Evolutionary conservation across 2,113 vertebrate species (phyloP).

Genomic region (Mobula hypostoma): DNA sequence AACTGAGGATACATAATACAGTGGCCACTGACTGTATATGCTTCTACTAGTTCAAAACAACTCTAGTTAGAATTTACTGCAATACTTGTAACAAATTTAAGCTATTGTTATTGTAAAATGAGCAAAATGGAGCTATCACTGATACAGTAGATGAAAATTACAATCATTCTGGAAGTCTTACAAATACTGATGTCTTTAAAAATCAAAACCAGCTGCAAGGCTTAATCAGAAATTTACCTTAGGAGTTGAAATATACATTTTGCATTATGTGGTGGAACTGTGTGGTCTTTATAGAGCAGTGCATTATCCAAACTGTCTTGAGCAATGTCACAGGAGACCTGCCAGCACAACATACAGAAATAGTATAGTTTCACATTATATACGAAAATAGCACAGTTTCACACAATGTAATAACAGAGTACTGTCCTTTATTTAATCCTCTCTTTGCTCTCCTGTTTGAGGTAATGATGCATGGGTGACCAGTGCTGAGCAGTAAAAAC

Average conservation of each 20-base stretch:
- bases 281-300: background rate
- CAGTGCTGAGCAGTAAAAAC: background rate
- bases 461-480: background rate
- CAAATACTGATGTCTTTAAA: background rate
- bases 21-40: no score
- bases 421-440: background rate
- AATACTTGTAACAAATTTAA: background rate
- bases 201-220: background rate
- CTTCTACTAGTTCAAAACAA: background rate
- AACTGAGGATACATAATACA: no score
- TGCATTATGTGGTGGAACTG: background rate
- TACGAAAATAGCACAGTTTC: background rate
- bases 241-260: background rate
- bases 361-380: background rate
- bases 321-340: background rate
- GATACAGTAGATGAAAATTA: background rate
- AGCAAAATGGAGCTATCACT: background rate
- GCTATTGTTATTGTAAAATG: background rate
- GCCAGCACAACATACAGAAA: background rate
- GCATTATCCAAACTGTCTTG: background rate
- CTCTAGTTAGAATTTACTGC: background rate
- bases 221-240: background rate
- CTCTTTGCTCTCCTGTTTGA: background rate
- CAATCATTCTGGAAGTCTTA: background rate
- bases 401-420: no score